phyloP scores from a whole-genome alignment of 2,888 invertebrate genomes.

The Eulithis prunata region DNA sequence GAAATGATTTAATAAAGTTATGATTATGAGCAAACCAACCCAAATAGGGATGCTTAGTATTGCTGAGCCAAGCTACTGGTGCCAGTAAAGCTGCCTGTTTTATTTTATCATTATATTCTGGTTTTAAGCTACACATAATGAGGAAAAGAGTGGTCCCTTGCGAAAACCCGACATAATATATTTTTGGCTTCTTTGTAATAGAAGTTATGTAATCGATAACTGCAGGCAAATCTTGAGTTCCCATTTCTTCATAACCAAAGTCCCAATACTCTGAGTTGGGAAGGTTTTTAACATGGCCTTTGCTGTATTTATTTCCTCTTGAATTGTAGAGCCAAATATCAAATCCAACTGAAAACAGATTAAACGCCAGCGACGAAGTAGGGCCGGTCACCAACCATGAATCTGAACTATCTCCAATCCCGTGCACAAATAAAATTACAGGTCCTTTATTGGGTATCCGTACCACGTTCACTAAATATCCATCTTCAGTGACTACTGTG shows the following conservation, averaged over 20 bases:
- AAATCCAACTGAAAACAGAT: conserved; percentile 63
- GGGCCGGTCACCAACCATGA: conserved; percentile 73
- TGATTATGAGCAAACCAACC: conserved; percentile 55
- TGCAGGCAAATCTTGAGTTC: conserved; percentile 67
- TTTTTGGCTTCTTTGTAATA: conserved; percentile 51
- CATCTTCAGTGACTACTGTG: conserved; percentile 65
- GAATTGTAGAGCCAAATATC: conserved; percentile 75
- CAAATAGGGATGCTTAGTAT: conserved; percentile 61
- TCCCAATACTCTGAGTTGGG: conserved; percentile 65
- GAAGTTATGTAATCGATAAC: conserved; percentile 66
- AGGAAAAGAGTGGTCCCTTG: conserved; percentile 74
- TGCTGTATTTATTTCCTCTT: conserved; percentile 75
- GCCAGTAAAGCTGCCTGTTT: conserved; percentile 68
- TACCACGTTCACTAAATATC: conserved; percentile 63
- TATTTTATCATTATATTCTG: conserved; percentile 70
- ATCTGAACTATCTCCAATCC: conserved; percentile 74
- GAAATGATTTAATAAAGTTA: conserved; percentile 47
- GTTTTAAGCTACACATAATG: conserved; percentile 66
- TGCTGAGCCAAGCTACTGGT: conserved; percentile 67
- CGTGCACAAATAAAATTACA: conserved; percentile 69
- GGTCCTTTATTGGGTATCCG: conserved; percentile 67
- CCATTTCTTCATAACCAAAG: conserved; percentile 76
- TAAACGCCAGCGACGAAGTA: conserved; percentile 62
- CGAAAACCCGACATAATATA: conserved; percentile 74
- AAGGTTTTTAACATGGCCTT: conserved; percentile 56